Percentiles rank a stretch among this genome's conserved stretches.
phyloP scores from a whole-genome alignment of 2,797 vertebrate species.

The Myotis daubentonii region DNA sequence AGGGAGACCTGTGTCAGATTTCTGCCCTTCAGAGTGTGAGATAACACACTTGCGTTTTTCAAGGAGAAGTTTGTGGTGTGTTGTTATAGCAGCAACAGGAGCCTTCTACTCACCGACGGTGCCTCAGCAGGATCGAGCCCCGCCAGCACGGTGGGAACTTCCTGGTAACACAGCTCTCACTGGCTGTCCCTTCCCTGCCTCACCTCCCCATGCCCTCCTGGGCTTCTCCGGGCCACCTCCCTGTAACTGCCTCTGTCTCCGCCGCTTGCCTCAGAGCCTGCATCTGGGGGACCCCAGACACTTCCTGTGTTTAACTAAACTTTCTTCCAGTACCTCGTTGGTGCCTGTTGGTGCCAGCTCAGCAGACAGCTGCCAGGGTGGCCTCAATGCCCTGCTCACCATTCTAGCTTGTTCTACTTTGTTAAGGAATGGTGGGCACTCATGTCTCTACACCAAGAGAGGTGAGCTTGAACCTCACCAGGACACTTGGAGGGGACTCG shows the following conservation, averaged over 20 bases:
- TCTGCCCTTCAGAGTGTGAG: neutral
- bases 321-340: neutral
- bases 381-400: accelerated
- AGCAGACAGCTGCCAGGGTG: neutral
- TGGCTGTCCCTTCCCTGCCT: neutral
- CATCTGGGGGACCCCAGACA: neutral
- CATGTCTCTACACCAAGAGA: accelerated
- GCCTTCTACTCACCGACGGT: neutral
- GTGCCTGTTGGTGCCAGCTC: neutral
- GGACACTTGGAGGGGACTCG: neutral
- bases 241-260: too few relatives aligned
- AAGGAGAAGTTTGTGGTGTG: too few relatives aligned
- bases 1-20: neutral
- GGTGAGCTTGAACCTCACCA: too few relatives aligned
- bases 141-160: neutral
- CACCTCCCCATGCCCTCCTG: neutral
- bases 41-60: neutral
- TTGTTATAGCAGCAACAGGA: neutral
- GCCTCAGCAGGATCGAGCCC: neutral
- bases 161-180: neutral
- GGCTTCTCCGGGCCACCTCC: neutral
- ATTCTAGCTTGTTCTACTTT: neutral
- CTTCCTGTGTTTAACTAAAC: neutral
- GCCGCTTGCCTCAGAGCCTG: neutral
- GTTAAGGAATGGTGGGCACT: neutral